A percentile compares a stretch with the other conserved stretches of the same genome.
Evolutionary conservation across 1,140 invertebrate species (phyloP).

Genomic region (Leptinotarsa lineolata): DNA sequence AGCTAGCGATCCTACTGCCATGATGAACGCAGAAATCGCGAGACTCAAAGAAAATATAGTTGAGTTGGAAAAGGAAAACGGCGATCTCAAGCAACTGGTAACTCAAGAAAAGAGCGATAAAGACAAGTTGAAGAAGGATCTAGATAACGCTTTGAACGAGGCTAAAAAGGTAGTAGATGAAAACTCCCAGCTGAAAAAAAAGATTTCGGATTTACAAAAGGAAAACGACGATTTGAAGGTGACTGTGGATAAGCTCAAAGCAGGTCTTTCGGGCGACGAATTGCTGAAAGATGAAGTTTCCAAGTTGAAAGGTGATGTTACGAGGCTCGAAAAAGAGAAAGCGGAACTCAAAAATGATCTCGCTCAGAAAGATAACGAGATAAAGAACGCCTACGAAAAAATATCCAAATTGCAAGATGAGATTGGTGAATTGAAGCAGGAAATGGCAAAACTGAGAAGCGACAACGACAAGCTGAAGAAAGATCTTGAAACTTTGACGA

Average conservation of each 20-base stretch:
- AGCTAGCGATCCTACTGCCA: constrained; percentile 34
- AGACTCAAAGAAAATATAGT: constrained; percentile 29
- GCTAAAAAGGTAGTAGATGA: constrained; percentile 25
- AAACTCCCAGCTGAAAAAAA: constrained; percentile 28
- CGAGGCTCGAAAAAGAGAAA: constrained; percentile 30
- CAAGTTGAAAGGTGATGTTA: constrained; percentile 32
- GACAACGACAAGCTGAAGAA: constrained; percentile 37
- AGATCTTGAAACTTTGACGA: constrained; percentile 29
- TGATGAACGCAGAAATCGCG: constrained; percentile 33
- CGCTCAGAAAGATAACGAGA: constrained; percentile 24
- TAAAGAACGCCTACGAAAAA: constrained; percentile 19
- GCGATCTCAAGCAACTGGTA: constrained; percentile 21
- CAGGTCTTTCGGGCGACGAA: constrained; percentile 27
- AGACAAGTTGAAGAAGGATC: constrained; percentile 28
- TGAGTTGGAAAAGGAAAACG: constrained; percentile 33
- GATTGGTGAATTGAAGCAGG: constrained; percentile 32
- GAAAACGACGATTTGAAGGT: constrained; percentile 32
- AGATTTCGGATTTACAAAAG: constrained; percentile 29
- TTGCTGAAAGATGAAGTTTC: constrained; percentile 27
- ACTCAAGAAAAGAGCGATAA: constrained; percentile 24
- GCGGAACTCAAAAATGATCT: constrained; percentile 29
- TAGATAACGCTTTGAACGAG: constrained; percentile 26
- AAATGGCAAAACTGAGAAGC: constrained; percentile 22
- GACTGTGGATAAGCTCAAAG: constrained; percentile 25
- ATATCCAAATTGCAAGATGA: constrained; percentile 26